Conservation (phyloP, 1,140 invertebrate species). For the Platyscapa corneri region DNA sequence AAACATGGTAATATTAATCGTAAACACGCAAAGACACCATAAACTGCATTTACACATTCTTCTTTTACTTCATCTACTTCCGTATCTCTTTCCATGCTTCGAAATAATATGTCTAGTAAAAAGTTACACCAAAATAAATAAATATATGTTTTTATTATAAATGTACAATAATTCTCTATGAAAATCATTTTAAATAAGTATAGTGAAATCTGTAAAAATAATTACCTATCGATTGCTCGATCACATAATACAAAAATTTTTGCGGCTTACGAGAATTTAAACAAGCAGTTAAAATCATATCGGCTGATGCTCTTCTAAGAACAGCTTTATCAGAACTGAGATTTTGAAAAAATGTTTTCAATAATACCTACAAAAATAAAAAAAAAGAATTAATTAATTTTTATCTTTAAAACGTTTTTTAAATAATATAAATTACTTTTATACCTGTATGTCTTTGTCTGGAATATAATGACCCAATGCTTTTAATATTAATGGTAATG, state of each 20-base stretch:
- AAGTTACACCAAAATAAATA: constrained; percentile 53
- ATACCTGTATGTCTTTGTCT: constrained; percentile 84
- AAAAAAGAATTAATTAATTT: neutral
- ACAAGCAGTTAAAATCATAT: constrained; percentile 79
- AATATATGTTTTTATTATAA: neutral
- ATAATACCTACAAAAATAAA: constrained; percentile 71
- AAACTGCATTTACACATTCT: constrained; percentile 72
- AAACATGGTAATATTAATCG: constrained; percentile 78
- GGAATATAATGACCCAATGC: constrained; percentile 83
- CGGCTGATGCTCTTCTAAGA: constrained; percentile 79
- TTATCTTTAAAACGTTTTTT: constrained; percentile 2
- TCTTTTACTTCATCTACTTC: constrained; percentile 63
- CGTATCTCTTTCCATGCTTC: constrained; percentile 67
- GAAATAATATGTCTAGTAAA: constrained; percentile 74
- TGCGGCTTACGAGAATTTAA: constrained; percentile 79
- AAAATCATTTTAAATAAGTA: neutral
- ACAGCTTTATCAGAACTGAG: constrained; percentile 77
- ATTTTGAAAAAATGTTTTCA: constrained; percentile 81
- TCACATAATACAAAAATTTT: constrained; percentile 78
- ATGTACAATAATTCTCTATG: neutral
- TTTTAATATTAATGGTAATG: constrained; percentile 82
- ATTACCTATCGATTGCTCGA: constrained; percentile 74
- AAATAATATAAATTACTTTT: constrained; percentile 16
- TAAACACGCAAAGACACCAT: constrained; percentile 81
- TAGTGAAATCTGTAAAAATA: constrained; percentile 50